Conservation (phyloP, 2,797 vertebrate genomes). For the Anomalospiza imberbis region DNA sequence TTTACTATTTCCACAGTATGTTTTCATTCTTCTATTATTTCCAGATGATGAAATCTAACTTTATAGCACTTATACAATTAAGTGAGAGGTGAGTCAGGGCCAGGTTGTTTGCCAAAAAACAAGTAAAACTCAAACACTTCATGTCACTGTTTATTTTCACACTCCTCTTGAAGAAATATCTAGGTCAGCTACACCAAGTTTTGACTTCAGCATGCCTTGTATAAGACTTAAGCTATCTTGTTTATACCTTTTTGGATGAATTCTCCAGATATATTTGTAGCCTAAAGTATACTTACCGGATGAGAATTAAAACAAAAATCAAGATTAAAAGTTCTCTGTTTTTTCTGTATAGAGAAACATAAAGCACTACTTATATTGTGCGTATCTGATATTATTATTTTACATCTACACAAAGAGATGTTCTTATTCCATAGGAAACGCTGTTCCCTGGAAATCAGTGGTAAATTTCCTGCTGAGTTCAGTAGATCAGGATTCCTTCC, state of each 20-base stretch:
- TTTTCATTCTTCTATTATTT: slow-evolving; percentile 43
- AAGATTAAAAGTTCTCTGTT: not conserved
- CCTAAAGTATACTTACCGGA: not conserved
- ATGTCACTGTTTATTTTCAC: slow-evolving; percentile 55
- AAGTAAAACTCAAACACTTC: slow-evolving; percentile 46
- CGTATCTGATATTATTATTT: not conserved
- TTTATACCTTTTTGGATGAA: slow-evolving; percentile 1
- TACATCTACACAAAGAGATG: not conserved
- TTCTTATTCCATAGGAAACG: not conserved
- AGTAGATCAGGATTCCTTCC: not conserved
- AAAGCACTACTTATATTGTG: not conserved
- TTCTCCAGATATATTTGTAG: not conserved
- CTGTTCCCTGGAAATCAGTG: not conserved
- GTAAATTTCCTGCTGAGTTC: not conserved
- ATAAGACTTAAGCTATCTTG: not conserved
- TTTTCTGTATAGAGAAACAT: not conserved
- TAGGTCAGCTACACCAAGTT: not conserved
- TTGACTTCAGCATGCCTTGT: not conserved
- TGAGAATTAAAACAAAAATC: not conserved
- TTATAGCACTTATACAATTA: slow-evolving; percentile 48
- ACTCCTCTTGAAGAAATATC: slow-evolving; percentile 35
- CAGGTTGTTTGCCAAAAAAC: slow-evolving; percentile 51
- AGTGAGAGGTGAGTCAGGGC: slow-evolving; percentile 51
- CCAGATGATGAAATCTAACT: slow-evolving; percentile 50
- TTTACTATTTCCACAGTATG: not conserved